Evolutionary conservation across 2,113 vertebrate species (phyloP).

Genomic region (Empidonax alnorum): DNA sequence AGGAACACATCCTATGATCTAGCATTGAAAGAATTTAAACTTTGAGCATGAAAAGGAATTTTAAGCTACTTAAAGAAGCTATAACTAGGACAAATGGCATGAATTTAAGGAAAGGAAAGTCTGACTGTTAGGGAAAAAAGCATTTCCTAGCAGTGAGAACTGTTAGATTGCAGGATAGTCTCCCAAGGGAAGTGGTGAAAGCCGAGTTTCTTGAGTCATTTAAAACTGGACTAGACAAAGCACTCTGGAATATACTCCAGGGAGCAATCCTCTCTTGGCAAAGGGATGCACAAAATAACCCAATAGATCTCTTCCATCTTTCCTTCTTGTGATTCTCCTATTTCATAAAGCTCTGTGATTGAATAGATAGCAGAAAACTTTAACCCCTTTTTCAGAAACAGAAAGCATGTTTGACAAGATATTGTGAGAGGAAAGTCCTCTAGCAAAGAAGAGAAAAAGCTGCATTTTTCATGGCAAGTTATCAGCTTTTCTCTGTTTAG

Average conservation of each 20-base stretch:
- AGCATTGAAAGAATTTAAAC: conserved; percentile 15
- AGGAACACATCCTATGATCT: not conserved
- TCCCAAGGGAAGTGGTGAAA: conserved; percentile 59
- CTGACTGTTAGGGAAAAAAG: conserved; percentile 30
- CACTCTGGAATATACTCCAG: conserved; percentile 28
- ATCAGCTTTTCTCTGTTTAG: not conserved
- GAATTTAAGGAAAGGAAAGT: conserved; percentile 44
- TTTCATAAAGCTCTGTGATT: conserved; percentile 28
- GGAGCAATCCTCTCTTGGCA: conserved; percentile 56
- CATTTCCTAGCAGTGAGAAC: conserved; percentile 22
- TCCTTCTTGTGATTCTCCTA: not conserved
- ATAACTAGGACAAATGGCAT: conserved; percentile 28
- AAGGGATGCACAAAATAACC: conserved; percentile 58
- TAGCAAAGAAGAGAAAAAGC: not conserved
- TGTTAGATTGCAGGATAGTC: conserved; percentile 52
- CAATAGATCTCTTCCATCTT: conserved; percentile 38
- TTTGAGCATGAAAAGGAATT: not conserved
- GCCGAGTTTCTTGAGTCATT: conserved; percentile 50
- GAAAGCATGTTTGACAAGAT: conserved; percentile 24
- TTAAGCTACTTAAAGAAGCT: not conserved
- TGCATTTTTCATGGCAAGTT: not conserved
- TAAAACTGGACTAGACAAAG: conserved; percentile 63
- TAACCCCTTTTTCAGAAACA: conserved; percentile 39
- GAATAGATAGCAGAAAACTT: conserved; percentile 44
- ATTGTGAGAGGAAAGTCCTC: not conserved